Base-by-base conservation (phyloP, 2,888 invertebrate species). In the Dolichomitus sp. region DNA sequence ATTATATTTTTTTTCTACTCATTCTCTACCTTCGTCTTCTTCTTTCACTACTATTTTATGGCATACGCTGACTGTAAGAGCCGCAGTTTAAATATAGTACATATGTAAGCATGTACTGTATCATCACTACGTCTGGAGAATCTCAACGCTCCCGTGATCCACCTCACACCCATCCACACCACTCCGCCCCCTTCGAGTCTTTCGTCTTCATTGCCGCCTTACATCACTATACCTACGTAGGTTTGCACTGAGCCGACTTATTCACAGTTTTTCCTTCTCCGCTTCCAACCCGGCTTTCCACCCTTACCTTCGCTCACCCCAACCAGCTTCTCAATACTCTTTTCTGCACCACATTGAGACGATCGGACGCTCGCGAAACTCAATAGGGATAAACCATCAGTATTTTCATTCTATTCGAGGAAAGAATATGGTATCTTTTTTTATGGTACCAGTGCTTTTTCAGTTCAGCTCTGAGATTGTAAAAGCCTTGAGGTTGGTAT, bases 361-460 rank as follows among this genome's bases (percentile, higher is more conserved):
- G 70, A 72, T 72, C 70, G 70, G 70, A 72, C 70, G 70, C 61
- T 61, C 61, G 61, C 19, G 61, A 72, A 72, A 72, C 70, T 72
- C 70, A 59, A 72, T 72, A 59, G 70, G 59, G 59, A 72, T 72
- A 72, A 72, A 72, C 70, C 70, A 27, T 72, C 57, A 33, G 70
- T 72, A 72, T 72, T 72, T 72, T 72, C 45, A 72, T 72, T 72
- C 70, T 72, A 72, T 72, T 72, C 70, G 57, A 11, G 59, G 70
- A 59, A 45, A 59, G 70, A 72, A 72, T 72, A 72, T 72, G 45
- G 30, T 48, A 72, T 14, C 59, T 45, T 50, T 59, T n/a, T 72
- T 37, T 37, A 61, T 37, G 37, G 61, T 61, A 61, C 19, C 59
- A 33, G 61, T 17, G 37, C 37, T 61, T 37, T 37, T 33, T 19